Percentiles rank a stretch among this genome's conserved stretches.
Conservation (phyloP, 2,888 invertebrate genomes). For the Encarsia formosa region DNA sequence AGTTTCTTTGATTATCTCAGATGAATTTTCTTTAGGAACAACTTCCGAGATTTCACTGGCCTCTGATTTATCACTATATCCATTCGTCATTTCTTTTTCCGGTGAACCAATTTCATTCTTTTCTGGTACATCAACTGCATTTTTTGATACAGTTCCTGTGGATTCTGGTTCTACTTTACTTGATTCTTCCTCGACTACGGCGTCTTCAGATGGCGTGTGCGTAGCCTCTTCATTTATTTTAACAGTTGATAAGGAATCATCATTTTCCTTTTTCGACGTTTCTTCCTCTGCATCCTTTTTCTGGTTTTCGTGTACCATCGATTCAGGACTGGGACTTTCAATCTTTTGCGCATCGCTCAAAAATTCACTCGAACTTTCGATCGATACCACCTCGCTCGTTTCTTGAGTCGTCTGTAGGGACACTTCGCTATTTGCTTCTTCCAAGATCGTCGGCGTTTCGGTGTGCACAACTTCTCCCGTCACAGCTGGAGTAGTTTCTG, state of each 20-base stretch:
- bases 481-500: constrained; percentile 38
- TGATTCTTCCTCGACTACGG: constrained; percentile 11
- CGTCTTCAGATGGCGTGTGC: constrained; percentile 8
- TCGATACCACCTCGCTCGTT: constrained; percentile 54
- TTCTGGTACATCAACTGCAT: constrained; percentile 13
- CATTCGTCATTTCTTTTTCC: constrained; percentile 27
- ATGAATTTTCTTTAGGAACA: constrained; percentile 16
- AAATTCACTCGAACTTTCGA: constrained; percentile 56
- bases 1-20: constrained; percentile 12
- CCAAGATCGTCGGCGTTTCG: constrained; percentile 44
- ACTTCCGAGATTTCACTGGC: constrained; percentile 14
- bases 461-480: constrained; percentile 36
- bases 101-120: constrained; percentile 20
- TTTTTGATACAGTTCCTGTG: constrained; percentile 5
- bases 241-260: constrained; percentile 14
- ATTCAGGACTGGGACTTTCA: constrained; percentile 41
- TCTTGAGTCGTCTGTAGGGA: constrained; percentile 44
- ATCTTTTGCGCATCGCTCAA: constrained; percentile 66
- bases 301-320: constrained; percentile 29
- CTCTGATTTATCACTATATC: constrained; percentile 21
- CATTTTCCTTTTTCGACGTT: constrained; percentile 32
- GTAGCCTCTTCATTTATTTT: constrained; percentile 21
- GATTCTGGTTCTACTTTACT: constrained; percentile 13
- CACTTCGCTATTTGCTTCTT: constrained; percentile 42
- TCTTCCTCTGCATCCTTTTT: constrained; percentile 26